phyloP scores from a whole-genome alignment of 2,113 vertebrate species.

The Nyctibius bracteatus region DNA sequence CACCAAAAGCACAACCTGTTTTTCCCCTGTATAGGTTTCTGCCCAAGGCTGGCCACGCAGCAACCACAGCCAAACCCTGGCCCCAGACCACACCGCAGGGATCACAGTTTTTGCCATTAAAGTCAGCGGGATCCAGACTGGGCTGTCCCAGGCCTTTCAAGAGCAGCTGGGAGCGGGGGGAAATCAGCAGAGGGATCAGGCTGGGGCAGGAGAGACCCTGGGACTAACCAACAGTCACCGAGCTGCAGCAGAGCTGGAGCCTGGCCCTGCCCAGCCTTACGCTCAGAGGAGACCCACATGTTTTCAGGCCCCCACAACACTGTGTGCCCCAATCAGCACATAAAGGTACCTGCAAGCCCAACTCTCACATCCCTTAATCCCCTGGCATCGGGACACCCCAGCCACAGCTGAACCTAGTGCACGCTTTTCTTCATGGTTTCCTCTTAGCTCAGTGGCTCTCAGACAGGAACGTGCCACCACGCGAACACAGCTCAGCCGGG shows the following conservation, averaged over 20 bases:
- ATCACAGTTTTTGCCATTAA: neutral
- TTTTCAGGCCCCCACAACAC: neutral
- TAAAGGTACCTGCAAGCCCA: neutral
- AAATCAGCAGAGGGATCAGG: neutral
- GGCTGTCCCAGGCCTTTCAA: neutral
- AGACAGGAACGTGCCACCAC: rapidly evolving
- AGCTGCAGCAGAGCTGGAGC: neutral
- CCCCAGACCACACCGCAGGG: neutral
- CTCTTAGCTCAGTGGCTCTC: neutral
- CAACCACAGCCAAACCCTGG: neutral
- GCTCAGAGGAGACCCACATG: neutral
- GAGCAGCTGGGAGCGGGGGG: neutral
- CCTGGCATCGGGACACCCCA: neutral
- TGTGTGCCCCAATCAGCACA: too few relatives aligned
- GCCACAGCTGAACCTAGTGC: neutral
- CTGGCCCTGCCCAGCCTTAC: neutral
- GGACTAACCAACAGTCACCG: neutral
- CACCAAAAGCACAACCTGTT: neutral
- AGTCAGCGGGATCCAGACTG: neutral
- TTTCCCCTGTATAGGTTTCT: neutral
- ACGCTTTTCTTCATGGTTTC: neutral
- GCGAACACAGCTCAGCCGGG: rapidly evolving
- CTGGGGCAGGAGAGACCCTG: neutral
- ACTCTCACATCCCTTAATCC: neutral
- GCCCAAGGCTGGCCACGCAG: neutral